Conservation (phyloP, 2,888 invertebrate species). For the Caenorhabditis angaria region DNA sequence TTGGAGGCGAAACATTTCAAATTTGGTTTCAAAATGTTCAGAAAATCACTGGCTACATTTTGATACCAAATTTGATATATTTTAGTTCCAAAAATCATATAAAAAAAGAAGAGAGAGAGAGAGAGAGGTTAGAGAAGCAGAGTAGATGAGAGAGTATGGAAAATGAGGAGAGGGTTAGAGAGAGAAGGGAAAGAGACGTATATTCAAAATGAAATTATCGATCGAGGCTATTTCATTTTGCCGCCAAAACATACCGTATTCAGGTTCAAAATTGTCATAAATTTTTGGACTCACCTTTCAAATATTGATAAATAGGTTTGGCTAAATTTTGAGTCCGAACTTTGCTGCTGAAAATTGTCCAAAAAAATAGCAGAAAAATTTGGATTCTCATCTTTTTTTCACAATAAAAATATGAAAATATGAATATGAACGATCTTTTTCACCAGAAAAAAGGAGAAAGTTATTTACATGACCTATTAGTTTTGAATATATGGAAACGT, state of each 20-base stretch:
- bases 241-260: no score
- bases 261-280: no score
- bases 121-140: no score
- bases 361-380: not conserved
- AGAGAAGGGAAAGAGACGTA: no score
- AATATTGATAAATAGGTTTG: conserved; percentile 50
- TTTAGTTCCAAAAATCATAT: no score
- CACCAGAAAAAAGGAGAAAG: conserved; percentile 4
- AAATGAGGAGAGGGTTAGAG: no score
- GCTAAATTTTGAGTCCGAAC: conserved; percentile 17
- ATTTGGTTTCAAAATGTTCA: not conserved
- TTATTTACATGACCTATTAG: conserved; percentile 14
- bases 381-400: not conserved
- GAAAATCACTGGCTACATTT: no score
- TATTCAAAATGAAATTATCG: no score
- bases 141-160: no score
- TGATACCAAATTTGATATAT: no score
- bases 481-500: not conserved
- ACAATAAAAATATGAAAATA: not conserved
- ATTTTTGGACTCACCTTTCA: conserved; percentile 37
- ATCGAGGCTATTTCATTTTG: no score
- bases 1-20: not conserved
- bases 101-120: no score
- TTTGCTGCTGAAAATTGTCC: not conserved
- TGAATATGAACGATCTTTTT: not conserved